These are phyloP conservation scores for Ypsolopha sequella DNA, from an alignment of 2,888 invertebrate genomes.

Conservation along the genomic window DNA sequence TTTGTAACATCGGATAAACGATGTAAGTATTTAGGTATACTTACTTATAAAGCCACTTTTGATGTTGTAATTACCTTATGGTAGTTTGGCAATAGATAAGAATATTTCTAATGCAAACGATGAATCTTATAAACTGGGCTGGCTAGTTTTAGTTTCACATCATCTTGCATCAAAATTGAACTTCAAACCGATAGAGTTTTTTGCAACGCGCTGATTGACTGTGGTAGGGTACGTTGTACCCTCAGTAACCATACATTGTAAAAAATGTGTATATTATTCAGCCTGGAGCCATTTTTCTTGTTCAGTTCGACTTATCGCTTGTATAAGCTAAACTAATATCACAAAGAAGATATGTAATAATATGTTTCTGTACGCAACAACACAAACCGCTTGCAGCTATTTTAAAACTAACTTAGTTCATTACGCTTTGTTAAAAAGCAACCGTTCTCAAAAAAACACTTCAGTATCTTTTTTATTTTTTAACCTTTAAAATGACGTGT, in stretches of 20 bases:
- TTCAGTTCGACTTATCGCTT: conserved; percentile 13
- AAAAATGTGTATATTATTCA: conserved; percentile 42
- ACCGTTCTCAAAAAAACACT: not conserved
- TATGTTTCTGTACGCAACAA: not conserved
- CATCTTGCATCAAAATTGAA: no score
- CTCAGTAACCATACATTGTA: conserved; percentile 12
- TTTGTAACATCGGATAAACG: no score
- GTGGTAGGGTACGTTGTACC: not conserved
- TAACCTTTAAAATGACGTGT: not conserved
- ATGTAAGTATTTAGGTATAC: no score
- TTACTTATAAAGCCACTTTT: no score
- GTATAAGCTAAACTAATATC: not conserved
- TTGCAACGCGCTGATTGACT: not conserved
- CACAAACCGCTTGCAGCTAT: not conserved
- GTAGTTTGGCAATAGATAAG: no score
- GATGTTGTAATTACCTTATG: no score
- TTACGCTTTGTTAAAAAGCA: not conserved
- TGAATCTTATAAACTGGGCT: no score
- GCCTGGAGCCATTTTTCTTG: conserved; percentile 20
- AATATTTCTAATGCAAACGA: no score
- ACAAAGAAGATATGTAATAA: not conserved
- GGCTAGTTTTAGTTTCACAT: no score
- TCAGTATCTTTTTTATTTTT: not conserved
- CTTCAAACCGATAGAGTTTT: no score
- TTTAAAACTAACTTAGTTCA: not conserved